Percentiles rank a stretch among this genome's conserved stretches.
phyloP scores from a whole-genome alignment of 2,113 vertebrate species.

The Hiodon alosoides region DNA sequence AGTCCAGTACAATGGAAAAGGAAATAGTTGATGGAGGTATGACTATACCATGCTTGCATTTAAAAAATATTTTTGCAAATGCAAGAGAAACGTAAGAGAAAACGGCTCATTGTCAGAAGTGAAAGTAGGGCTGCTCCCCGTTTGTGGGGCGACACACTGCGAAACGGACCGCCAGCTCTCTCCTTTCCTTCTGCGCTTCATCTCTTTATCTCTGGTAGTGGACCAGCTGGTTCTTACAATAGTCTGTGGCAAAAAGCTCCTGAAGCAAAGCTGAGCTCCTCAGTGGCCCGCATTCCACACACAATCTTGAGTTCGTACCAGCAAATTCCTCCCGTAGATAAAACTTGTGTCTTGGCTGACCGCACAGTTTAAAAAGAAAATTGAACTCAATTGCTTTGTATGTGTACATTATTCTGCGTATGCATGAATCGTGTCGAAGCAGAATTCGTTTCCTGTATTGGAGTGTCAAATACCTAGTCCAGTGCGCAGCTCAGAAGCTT shows the following conservation, averaged over 20 bases:
- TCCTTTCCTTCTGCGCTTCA: neutral
- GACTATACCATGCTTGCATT: neutral
- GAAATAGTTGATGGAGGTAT: neutral
- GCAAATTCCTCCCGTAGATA: neutral
- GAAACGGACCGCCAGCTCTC: neutral
- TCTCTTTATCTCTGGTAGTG: slow-evolving; percentile 12
- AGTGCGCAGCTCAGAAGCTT: neutral
- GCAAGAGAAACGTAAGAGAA: neutral
- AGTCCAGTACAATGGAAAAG: neutral
- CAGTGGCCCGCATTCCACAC: neutral
- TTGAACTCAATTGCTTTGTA: neutral
- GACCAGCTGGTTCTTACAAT: slow-evolving; percentile 29
- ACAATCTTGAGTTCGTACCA: neutral
- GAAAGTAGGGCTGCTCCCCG: neutral
- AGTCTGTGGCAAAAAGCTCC: neutral
- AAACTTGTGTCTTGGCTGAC: neutral
- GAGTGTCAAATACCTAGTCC: neutral
- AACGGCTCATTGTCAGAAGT: too few species aligned
- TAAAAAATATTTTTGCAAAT: neutral
- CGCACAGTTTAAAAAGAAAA: neutral
- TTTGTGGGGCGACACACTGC: neutral
- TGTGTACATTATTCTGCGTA: too few species aligned
- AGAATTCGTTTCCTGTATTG: too few species aligned
- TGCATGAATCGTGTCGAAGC: too few species aligned
- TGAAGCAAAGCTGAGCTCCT: neutral